Evolutionary conservation across 2,797 vertebrate species (phyloP), one percentile per base, ranked within the genome.

Genomic region (Sciurus vulgaris): DNA sequence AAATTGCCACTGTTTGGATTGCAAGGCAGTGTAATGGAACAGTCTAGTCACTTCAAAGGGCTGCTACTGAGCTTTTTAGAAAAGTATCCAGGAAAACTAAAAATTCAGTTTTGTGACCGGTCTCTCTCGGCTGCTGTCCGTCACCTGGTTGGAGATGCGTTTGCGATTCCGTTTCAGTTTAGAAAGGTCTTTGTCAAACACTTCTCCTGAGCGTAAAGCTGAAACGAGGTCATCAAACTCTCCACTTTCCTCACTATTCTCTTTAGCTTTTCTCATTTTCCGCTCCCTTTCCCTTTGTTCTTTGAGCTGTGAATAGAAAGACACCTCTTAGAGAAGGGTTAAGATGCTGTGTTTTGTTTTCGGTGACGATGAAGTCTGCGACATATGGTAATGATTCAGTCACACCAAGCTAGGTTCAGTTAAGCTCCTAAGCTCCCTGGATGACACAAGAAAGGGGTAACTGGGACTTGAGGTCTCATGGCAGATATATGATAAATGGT

Each of bases 161-260:
- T 99, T 99, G 97, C 99, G 99, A 97, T 99, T 99, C 95, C 99
- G 99, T 95, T 99, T 99, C 98, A 99, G 99, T 98, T 99, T 99
- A 96, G 99, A 99, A 97, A 99, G 98, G 98, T 99, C 99, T 98
- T 99, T 99, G 98, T 99, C 99, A 2, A 99, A 99, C 95, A 99
- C 99, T 98, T 99, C 99, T 0, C 99, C 99, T 0, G 99, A 99
- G 85, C 99, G 99, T 96, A 99, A 98, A 0, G 99, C 99, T 0
- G 99, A 99, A 97, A 99, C 99, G 24, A 99, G 98, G 98, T 99
- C 99, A 0, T 99, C 99, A 0, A 99, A 99, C 98, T 99, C 99
- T 0, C 99, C 99, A 0, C 99, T 98, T 47, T 99, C 99, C 96
- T 99, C 99, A 0, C 99, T 99, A 1, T 98, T 99, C 38, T 99